phyloP scores from a whole-genome alignment of 2,888 invertebrate species.

The Tiphia femorata region DNA sequence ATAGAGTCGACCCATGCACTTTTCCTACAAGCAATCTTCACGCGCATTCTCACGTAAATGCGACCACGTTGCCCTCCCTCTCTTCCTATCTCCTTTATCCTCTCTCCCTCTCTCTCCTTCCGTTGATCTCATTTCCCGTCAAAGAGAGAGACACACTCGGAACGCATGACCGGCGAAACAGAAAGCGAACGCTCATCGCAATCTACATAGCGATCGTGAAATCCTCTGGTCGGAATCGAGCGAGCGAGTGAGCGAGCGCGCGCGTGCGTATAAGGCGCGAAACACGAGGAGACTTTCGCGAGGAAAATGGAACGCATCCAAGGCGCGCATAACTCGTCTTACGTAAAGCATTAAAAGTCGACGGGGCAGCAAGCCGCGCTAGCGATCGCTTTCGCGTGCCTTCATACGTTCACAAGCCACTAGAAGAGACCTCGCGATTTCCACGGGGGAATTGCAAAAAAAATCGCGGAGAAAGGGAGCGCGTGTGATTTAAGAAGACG shows the following conservation, averaged over 20 bases:
- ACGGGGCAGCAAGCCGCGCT: too few species aligned
- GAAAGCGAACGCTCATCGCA: neutral
- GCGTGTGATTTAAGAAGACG: too few species aligned
- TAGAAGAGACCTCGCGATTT: too few species aligned
- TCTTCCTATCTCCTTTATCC: too few species aligned
- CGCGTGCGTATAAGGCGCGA: constrained; percentile 6
- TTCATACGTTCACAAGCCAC: neutral
- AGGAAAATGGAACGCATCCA: constrained; percentile 27
- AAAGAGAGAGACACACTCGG: too few species aligned
- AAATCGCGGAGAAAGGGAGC: neutral
- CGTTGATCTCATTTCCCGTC: too few species aligned
- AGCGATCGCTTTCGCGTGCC: neutral
- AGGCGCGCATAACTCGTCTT: constrained; percentile 5
- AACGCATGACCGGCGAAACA: neutral
- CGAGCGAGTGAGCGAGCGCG: too few species aligned
- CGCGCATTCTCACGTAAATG: too few species aligned
- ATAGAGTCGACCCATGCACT: too few species aligned
- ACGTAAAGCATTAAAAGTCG: constrained; percentile 16
- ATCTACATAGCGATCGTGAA: neutral
- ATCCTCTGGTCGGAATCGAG: neutral
- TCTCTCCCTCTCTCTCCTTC: too few species aligned
- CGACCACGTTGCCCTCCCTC: too few species aligned
- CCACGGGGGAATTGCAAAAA: neutral
- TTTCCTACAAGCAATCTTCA: too few species aligned
- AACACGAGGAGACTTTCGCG: constrained; percentile 28